phyloP scores from a whole-genome alignment of 1,140 invertebrate species.

The Drosophila triauraria region DNA sequence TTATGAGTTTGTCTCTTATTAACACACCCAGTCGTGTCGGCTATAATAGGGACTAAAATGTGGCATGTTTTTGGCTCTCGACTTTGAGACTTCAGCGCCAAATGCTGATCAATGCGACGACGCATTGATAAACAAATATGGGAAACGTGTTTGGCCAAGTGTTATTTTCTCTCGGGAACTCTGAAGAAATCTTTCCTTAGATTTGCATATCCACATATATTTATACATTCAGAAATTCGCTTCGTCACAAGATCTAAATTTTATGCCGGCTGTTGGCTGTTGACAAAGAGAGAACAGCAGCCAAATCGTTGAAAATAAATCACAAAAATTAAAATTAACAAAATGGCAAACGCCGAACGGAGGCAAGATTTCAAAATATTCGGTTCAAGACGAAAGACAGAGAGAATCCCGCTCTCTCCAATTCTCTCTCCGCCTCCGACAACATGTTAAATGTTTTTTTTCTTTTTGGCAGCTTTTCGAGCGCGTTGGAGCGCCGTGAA shows the following conservation, averaged over 20 bases:
- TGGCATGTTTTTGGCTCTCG: conserved; percentile 25
- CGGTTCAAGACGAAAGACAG: conserved; percentile 3
- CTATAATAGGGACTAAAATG: conserved; percentile 1
- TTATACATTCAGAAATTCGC: conserved; percentile 10
- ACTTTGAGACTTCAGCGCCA: conserved; percentile 26
- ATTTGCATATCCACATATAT: conserved; percentile 14
- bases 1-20: background rate
- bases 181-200: conserved; percentile 32
- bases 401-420: conserved; percentile 10
- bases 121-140: conserved; percentile 54
- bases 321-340: conserved; percentile 54
- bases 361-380: conserved; percentile 45
- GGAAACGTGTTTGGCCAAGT: conserved; percentile 39
- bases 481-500: conserved; percentile 43
- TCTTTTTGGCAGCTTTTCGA: conserved; percentile 60
- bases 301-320: conserved; percentile 60
- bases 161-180: conserved; percentile 6
- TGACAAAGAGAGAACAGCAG: conserved; percentile 32
- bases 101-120: conserved; percentile 37
- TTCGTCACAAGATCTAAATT: conserved; percentile 29
- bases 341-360: conserved; percentile 56
- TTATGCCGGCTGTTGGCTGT: conserved; percentile 30
- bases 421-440: conserved; percentile 19
- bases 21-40: conserved; percentile 1
- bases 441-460: conserved; percentile 30